These are phyloP conservation scores for Sphaerophoria taeniata DNA, from an alignment of 2,888 invertebrate species.

Conservation along the genomic window DNA sequence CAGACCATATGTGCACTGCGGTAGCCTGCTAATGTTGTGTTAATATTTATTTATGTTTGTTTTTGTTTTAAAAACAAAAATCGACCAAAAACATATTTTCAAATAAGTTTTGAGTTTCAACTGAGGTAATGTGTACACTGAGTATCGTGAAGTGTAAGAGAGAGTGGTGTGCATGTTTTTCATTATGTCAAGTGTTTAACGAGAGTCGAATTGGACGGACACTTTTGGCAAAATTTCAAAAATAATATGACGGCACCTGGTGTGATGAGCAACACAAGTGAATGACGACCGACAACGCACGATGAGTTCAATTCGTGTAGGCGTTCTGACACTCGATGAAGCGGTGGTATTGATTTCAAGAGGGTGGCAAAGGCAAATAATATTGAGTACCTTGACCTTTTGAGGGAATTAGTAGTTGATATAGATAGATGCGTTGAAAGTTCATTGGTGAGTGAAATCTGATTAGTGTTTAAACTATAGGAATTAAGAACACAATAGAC, in stretches of 20 bases:
- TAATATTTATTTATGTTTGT: conserved; percentile 39
- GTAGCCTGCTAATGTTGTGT: conserved; percentile 19
- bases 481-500: no score
- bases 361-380: not conserved
- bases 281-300: no score
- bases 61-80: conserved; percentile 34
- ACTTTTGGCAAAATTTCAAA: conserved; percentile 55
- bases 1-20: conserved; percentile 6
- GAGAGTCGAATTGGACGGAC: conserved; percentile 37
- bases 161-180: conserved; percentile 53
- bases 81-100: conserved; percentile 46
- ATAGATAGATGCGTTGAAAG: no score
- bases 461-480: no score
- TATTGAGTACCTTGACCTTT: conserved; percentile 55
- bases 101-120: conserved; percentile 25
- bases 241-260: conserved; percentile 35
- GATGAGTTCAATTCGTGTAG: conserved; percentile 13
- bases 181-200: conserved; percentile 49
- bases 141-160: not conserved
- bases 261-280: conserved; percentile 35
- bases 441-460: not conserved
- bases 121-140: not conserved
- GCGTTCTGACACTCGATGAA: conserved; percentile 11
- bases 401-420: not conserved
- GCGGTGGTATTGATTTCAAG: conserved; percentile 51